A percentile compares a stretch with the other conserved stretches of the same genome.
These are phyloP conservation scores for Gadopsis marmoratus DNA, from an alignment of 2,797 vertebrate species.

Conservation along the genomic window DNA sequence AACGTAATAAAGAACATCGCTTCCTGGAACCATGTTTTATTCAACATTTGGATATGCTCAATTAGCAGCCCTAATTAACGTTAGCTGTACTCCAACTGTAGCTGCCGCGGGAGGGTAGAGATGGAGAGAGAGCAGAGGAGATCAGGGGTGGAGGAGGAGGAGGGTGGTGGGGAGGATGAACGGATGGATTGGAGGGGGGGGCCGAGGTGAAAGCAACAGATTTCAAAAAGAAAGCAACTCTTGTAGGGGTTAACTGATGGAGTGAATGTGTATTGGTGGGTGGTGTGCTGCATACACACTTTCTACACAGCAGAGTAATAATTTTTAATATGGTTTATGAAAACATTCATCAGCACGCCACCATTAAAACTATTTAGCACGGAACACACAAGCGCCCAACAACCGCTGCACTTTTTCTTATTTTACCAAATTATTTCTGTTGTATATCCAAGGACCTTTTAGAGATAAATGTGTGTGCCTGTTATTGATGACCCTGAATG, in stretches of 20 bases:
- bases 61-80: conserved; percentile 78
- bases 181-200: neutral
- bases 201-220: neutral
- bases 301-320: neutral
- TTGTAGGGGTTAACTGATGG: neutral
- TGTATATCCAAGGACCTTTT: neutral
- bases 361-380: neutral
- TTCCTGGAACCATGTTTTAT: conserved; percentile 77
- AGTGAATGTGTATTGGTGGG: neutral
- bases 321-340: conserved; percentile 12
- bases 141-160: conserved; percentile 8
- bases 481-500: neutral
- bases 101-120: conserved; percentile 28
- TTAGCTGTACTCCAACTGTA: conserved; percentile 50
- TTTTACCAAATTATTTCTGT: neutral
- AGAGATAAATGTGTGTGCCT: neutral
- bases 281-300: neutral
- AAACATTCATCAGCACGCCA: conserved; percentile 12
- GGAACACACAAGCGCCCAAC: neutral
- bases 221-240: neutral
- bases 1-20: conserved; percentile 64
- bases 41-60: conserved; percentile 77
- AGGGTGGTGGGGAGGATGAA: neutral
- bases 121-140: conserved; percentile 2
- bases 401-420: neutral